These are phyloP conservation scores for Nomia melanderi DNA, from an alignment of 1,140 invertebrate genomes.

Conservation along the genomic window DNA sequence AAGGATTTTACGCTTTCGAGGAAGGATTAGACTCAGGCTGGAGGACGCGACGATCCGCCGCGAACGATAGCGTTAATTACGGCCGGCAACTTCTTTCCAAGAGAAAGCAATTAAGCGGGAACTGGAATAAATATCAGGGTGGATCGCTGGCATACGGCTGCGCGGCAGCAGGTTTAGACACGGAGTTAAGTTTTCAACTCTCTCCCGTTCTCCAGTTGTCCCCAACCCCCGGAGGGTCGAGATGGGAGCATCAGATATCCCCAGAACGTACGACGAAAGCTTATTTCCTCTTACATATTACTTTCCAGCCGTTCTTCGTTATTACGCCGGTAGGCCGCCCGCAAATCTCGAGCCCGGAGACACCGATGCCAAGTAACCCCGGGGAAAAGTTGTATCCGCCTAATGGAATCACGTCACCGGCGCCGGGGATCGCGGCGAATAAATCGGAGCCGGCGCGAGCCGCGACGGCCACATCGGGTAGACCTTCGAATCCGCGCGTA, in stretches of 20 bases:
- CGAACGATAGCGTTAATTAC: conserved; percentile 68
- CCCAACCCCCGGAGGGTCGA: conserved; percentile 28
- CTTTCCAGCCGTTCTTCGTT: conserved; percentile 57
- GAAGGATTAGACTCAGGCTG: conserved; percentile 36
- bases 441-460: background rate
- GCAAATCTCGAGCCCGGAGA: conserved; percentile 31
- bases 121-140: conserved; percentile 69
- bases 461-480: too few relatives aligned
- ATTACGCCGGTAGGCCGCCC: conserved; percentile 28
- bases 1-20: background rate
- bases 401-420: conserved; percentile 32
- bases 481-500: conserved; percentile 8
- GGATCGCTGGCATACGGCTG: conserved; percentile 43
- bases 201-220: conserved; percentile 38
- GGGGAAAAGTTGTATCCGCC: conserved; percentile 14
- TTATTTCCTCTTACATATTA: conserved; percentile 72
- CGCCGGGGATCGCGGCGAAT: conserved; percentile 13
- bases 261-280: conserved; percentile 66
- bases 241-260: conserved; percentile 72
- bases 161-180: conserved; percentile 56
- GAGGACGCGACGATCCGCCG: conserved; percentile 52
- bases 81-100: conserved; percentile 63
- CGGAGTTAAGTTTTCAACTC: conserved; percentile 72
- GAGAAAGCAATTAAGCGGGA: conserved; percentile 68
- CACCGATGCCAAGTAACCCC: conserved; percentile 9